Conservation (phyloP, 30 jellyfish, hydroid and myxozoan species). For the Aurelia aurita complex sp. Pacific region DNA sequence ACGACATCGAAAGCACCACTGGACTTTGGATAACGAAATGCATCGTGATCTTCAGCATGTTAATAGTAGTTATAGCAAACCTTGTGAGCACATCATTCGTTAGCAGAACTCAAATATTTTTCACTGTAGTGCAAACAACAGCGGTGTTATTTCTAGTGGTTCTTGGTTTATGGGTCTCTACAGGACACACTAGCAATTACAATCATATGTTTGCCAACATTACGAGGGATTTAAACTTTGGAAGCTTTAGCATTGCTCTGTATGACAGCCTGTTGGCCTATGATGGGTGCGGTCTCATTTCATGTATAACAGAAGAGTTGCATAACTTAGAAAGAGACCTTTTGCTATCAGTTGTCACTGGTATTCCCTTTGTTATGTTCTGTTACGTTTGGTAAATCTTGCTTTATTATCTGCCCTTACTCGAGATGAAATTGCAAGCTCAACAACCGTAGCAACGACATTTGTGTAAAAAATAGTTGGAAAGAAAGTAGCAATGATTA, state of each 20-base stretch:
- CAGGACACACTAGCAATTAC: conserved; percentile 1
- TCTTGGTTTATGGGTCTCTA: conserved; percentile 29
- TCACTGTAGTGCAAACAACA: conserved; percentile 1
- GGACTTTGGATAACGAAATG: conserved; percentile 21
- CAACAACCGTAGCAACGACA: conserved; percentile 22
- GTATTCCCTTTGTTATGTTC: conserved; percentile 17
- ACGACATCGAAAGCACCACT: not conserved
- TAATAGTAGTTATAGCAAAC: not conserved
- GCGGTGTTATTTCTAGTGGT: conserved; percentile 3
- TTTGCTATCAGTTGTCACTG: conserved; percentile 11
- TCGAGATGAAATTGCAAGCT: conserved; percentile 10
- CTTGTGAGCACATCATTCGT: not conserved
- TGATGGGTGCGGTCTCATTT: conserved; percentile 25
- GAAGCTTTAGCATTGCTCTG: conserved; percentile 23
- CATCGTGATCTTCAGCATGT: not conserved
- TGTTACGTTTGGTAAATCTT: conserved; percentile 24
- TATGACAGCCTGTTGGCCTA: conserved; percentile 23
- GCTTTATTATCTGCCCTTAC: conserved; percentile 18
- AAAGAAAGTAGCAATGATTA: not conserved
- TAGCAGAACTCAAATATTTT: not conserved
- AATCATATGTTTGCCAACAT: conserved; percentile 1
- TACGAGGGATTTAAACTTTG: not conserved
- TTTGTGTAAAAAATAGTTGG: conserved; percentile 7
- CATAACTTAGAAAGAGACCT: conserved; percentile 12
- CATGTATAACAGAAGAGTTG: conserved; percentile 13